Base-by-base conservation (phyloP, 2,888 invertebrate species). In the Epiblema foenella region DNA sequence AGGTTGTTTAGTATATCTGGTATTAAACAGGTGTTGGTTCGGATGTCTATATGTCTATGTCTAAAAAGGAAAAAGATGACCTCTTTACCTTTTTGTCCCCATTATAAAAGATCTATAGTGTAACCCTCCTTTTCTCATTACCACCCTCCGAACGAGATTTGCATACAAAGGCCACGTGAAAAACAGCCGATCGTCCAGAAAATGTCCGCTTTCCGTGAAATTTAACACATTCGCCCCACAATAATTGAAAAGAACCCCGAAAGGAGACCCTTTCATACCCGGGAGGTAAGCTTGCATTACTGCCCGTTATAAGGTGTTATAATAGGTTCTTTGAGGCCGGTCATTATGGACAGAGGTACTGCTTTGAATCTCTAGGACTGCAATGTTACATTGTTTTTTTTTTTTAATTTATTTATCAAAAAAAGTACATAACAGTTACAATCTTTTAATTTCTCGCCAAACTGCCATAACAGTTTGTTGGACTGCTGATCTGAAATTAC, bases 141-240 rank as follows among this genome's bases (percentile, higher is more conserved):
- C 15, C 52, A 2, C 52, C 20, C 62, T 18, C 56, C 33, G 10
- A 17, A 49, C 63, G 52, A 39, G 64, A 64, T 64, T 64, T 64
- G 39, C 64, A 64, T 64, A 64, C 64, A 64, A 64, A 64, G 63
- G 52, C 52, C 52, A 17, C 69, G 39, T 17, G 51, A n/a, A 62
- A 56, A 42, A 46, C 59, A 52, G n/a, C 63, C 29, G 57, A 62
- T 57, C 37, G 67, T 67, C 66, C 67, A 71, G 64, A 73, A 73
- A 67, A 67, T 56, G 63, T 49, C 46, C 49, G 42, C 87, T 85
- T 92, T 90, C 89, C 91, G 84, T 85, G 81, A 90, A 91, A 93
- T 93, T 92, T 90, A 91, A 91, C 91, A 86, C 90, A 88, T 89
- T 85, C 77, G 75, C 73, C 74, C 74, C 73, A 80, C 77, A 76